These are phyloP conservation scores for Psylliodes chrysocephalus DNA, from an alignment of 2,888 invertebrate genomes.

Conservation along the genomic window DNA sequence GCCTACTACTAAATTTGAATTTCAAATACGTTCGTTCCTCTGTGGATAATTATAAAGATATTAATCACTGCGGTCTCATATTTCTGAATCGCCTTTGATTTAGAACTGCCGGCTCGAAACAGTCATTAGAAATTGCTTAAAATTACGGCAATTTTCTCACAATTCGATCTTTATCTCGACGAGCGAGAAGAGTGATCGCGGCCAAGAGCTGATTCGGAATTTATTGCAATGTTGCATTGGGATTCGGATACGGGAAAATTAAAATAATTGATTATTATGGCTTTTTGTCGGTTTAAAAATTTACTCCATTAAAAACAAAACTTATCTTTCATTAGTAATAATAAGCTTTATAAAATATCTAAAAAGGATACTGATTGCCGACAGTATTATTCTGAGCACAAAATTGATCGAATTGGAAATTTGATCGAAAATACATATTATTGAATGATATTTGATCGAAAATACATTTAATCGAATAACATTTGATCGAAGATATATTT, in stretches of 20 bases:
- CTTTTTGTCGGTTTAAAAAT: no score
- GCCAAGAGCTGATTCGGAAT: neutral
- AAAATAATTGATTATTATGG: neutral
- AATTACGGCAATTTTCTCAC: constrained; percentile 30
- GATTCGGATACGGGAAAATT: neutral
- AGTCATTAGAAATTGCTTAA: constrained; percentile 19
- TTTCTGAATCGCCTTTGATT: constrained; percentile 22
- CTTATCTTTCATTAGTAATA: no score
- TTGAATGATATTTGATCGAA: no score
- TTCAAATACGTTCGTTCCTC: constrained; percentile 17
- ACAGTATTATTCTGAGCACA: no score
- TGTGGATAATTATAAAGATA: constrained; percentile 25
- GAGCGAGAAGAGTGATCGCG: constrained; percentile 12
- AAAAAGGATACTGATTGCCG: no score
- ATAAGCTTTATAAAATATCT: no score
- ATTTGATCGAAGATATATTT: no score
- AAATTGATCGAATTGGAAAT: no score
- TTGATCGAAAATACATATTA: no score
- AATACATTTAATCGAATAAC: no score
- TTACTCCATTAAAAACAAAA: no score
- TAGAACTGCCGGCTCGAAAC: constrained; percentile 25
- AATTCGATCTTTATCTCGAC: constrained; percentile 23
- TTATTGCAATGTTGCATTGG: constrained; percentile 9
- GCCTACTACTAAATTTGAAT: constrained; percentile 19
- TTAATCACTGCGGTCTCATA: constrained; percentile 18